Evolutionary conservation across 2,888 invertebrate species (phyloP).

Genomic region (Leptarthrus brevirostris): DNA sequence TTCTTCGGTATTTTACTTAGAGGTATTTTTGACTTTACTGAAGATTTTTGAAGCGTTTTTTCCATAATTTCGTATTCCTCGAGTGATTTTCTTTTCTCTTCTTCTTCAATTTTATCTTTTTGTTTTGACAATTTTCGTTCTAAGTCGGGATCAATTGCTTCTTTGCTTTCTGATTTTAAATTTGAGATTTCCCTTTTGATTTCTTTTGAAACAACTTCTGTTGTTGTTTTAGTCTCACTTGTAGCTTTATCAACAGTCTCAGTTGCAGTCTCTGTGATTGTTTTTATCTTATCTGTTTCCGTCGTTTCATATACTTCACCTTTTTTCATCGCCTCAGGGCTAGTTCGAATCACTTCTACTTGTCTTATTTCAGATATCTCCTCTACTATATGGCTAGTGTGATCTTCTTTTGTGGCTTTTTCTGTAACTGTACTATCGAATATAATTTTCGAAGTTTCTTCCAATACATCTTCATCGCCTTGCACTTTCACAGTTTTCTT

Average conservation of each 20-base stretch:
- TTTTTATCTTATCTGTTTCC: neutral
- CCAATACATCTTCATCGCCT: conserved; percentile 56
- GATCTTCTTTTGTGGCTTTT: conserved; percentile 46
- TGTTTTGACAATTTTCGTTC: conserved; percentile 52
- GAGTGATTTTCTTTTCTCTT: conserved; percentile 30
- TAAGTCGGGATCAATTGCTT: conserved; percentile 52
- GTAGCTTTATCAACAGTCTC: conserved; percentile 19
- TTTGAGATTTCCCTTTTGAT: conserved; percentile 6
- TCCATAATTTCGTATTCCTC: conserved; percentile 3
- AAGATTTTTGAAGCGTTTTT: neutral
- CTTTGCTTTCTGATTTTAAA: conserved; percentile 23
- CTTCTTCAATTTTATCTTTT: conserved; percentile 55
- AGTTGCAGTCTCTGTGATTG: neutral
- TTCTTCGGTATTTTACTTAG: conserved; percentile 30
- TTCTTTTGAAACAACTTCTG: conserved; percentile 30
- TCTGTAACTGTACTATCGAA: conserved; percentile 57
- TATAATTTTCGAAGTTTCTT: conserved; percentile 57
- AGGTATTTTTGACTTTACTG: conserved; percentile 6
- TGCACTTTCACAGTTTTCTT: conserved; percentile 61
- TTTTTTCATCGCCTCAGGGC: neutral
- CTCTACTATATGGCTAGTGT: neutral
- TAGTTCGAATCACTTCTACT: neutral
- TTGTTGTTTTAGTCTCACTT: neutral
- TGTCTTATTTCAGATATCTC: neutral
- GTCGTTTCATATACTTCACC: neutral